Evolutionary conservation across 2,113 vertebrate genomes (phyloP), one percentile per base, ranked within the genome.

Genomic region (Pipra filicauda): DNA sequence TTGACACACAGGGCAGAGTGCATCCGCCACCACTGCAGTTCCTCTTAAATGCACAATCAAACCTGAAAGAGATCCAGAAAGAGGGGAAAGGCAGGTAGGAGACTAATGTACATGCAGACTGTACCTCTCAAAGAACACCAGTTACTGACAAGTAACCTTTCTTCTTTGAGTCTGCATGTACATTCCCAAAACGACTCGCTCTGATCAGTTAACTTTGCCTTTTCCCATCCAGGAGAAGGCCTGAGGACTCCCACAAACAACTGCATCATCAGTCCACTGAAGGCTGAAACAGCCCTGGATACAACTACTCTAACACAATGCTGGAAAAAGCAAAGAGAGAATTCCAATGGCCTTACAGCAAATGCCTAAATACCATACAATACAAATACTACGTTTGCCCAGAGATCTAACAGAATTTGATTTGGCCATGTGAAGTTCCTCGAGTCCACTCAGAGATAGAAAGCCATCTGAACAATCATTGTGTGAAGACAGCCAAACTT

Each of bases 11-110:
- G 92, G 96, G 96, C 96, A 97, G 95, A 97, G 93, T 35, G 95
- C 96, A 93, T 91, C 95, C 83, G 67, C 96, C 94, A 97, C 96
- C 96, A 94, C 94, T 93, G 55, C 88, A 90, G 96, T 51, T 96
- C 96, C 95, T 95, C 96, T 95, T 92, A 97, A 81, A 95, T 95
- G 95, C 95, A 95, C 96, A 97, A 95, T 6, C 94, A 97, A 91
- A 97, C 95, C 96, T 97, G 96, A 95, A 97, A 97, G 93, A 97
- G 96, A 97, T 96, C 94, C 95, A 97, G 96, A 97, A 87, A 97
- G 93, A 97, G 94, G 95, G 96, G 96, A 97, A 95, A 97, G 95
- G 94, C 93, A 97, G 95, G 94, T 97, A 95, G 96, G 86, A 97
- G 95, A 91, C 94, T 93, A 74, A 96, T 96, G 96, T 96, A 95